These are phyloP conservation scores for Ophion obscuratus DNA, from an alignment of 2,888 invertebrate genomes.

Conservation along the genomic window DNA sequence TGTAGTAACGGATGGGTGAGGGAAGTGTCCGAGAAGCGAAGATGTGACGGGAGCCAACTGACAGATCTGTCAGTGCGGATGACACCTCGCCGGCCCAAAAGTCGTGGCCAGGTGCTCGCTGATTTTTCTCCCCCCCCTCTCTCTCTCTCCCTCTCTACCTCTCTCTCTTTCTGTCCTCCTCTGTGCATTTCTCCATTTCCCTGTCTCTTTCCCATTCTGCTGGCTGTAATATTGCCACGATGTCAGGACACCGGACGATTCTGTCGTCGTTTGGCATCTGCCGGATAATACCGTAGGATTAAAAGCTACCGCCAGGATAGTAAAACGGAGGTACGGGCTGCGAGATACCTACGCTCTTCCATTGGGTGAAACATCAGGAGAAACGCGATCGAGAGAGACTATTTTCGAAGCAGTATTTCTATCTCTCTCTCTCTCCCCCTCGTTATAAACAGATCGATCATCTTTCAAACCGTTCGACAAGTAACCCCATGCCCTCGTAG, in stretches of 20 bases:
- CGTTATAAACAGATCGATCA: slow-evolving; percentile 83
- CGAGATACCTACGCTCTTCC: slow-evolving; percentile 33
- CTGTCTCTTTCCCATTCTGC: background rate
- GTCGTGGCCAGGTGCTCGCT: slow-evolving; percentile 75
- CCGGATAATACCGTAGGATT: slow-evolving; percentile 83
- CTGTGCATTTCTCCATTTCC: slow-evolving; percentile 17
- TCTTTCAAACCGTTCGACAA: slow-evolving; percentile 82
- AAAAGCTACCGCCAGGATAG: slow-evolving; percentile 72
- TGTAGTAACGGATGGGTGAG: slow-evolving; percentile 37
- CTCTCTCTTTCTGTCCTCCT: slow-evolving; percentile 44
- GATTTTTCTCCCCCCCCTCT: slow-evolving; percentile 46
- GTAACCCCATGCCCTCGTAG: slow-evolving; percentile 66
- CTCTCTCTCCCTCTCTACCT: slow-evolving; percentile 44
- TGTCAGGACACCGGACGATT: slow-evolving; percentile 56
- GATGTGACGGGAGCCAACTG: slow-evolving; percentile 76
- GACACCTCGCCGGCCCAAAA: slow-evolving; percentile 79
- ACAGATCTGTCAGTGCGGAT: slow-evolving; percentile 83
- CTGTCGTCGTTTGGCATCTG: slow-evolving; percentile 71
- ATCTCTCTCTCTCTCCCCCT: slow-evolving; percentile 48
- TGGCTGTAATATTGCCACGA: slow-evolving; percentile 42
- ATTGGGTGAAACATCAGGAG: slow-evolving; percentile 45
- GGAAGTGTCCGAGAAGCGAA: slow-evolving; percentile 67
- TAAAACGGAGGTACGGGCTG: slow-evolving; percentile 42
- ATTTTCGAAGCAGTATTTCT: slow-evolving; percentile 28
- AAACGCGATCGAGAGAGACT: slow-evolving; percentile 51